These are phyloP conservation scores for Danio albolineatus DNA, from an alignment of 2,797 vertebrate species.

Conservation along the genomic window DNA sequence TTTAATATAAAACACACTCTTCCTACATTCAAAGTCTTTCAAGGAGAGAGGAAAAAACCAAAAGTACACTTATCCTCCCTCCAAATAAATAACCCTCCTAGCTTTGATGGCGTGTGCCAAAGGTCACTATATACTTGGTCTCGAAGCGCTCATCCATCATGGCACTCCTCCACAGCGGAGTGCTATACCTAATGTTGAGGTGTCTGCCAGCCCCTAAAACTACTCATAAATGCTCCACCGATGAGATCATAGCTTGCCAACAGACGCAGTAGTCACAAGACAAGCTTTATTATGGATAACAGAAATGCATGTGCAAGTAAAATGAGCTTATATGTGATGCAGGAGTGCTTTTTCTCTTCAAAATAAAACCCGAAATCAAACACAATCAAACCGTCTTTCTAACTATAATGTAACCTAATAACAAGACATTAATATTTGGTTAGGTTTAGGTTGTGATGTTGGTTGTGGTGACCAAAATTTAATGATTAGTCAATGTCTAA, in stretches of 20 bases:
- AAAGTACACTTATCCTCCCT: constrained; percentile 16
- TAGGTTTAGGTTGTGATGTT: too few relatives aligned
- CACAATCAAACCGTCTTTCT: too few relatives aligned
- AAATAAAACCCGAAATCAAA: background rate
- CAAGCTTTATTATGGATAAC: background rate
- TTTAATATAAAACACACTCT: constrained; percentile 14
- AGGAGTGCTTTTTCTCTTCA: background rate
- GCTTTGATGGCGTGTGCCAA: constrained; percentile 22
- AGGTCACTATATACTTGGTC: constrained; percentile 53
- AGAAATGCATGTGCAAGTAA: background rate
- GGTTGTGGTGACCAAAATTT: too few relatives aligned
- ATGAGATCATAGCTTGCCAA: constrained; percentile 37
- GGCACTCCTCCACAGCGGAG: constrained; percentile 6
- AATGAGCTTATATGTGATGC: background rate
- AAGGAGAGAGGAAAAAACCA: background rate
- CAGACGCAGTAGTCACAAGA: background rate
- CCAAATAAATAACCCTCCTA: constrained; percentile 17
- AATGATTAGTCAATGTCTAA: too few relatives aligned
- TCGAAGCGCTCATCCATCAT: constrained; percentile 55
- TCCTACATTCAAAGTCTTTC: background rate
- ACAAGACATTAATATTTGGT: too few relatives aligned
- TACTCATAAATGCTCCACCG: constrained; percentile 9
- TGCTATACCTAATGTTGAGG: constrained; percentile 22
- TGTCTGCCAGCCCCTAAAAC: constrained; percentile 16
- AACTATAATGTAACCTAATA: too few relatives aligned